phyloP scores from a whole-genome alignment of 2,888 invertebrate genomes.

The Drosophila heteroneura region DNA sequence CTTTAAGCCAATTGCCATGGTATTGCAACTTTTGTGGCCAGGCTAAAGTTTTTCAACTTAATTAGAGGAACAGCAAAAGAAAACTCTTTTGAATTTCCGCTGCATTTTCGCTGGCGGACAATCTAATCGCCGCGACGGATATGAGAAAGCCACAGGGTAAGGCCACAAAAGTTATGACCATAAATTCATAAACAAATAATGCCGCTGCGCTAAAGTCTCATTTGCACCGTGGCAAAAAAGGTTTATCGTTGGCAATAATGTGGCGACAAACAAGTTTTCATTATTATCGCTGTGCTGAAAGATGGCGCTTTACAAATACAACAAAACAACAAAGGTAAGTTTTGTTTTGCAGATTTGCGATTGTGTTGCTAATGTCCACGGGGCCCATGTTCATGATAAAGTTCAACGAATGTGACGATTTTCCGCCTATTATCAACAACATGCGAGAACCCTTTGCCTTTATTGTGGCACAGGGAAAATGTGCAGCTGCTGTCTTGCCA shows the following conservation, averaged over 20 bases:
- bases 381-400: conserved; percentile 52
- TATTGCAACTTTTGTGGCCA: conserved; percentile 37
- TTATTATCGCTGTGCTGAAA: conserved; percentile 25
- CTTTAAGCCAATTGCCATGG: conserved; percentile 26
- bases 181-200: conserved; percentile 75
- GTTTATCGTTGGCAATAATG: conserved; percentile 53
- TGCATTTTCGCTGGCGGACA: conserved; percentile 61
- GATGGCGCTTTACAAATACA: conserved; percentile 41
- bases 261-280: conserved; percentile 53
- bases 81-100: conserved; percentile 69
- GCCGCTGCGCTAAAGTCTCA: conserved; percentile 59
- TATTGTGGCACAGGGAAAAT: conserved; percentile 70
- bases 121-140: conserved; percentile 77
- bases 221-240: conserved; percentile 50
- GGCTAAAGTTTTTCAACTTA: conserved; percentile 62
- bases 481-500: conserved; percentile 62
- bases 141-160: conserved; percentile 71
- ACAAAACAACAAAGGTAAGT: conserved; percentile 8
- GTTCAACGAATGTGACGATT: conserved; percentile 71
- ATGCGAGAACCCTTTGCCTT: conserved; percentile 44
- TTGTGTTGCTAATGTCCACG: conserved; percentile 42
- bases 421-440: conserved; percentile 74
- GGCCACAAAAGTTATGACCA: conserved; percentile 54
- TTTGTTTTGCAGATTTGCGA: conserved; percentile 63
- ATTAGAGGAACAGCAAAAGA: conserved; percentile 56